phyloP scores from a whole-genome alignment of 1,140 invertebrate species.

The fruit fly (Drosophila melanogaster) region DNA sequence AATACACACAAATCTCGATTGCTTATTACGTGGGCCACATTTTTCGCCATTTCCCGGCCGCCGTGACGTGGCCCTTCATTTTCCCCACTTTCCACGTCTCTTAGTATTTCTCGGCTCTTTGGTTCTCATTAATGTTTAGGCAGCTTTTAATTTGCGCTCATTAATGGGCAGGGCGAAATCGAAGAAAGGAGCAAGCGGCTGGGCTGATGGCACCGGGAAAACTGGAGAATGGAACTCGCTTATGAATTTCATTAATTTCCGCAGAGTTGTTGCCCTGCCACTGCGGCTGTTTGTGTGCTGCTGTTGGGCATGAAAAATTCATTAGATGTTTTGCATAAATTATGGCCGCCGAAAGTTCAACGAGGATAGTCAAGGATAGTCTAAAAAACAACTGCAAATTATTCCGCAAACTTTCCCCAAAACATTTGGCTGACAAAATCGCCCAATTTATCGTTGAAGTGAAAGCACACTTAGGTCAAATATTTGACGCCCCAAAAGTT shows the following conservation, averaged over 20 bases:
- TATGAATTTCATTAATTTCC: conserved; percentile 80
- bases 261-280: conserved; percentile 8
- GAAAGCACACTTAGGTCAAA: conserved; percentile 34
- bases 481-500: conserved; percentile 34
- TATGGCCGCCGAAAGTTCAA: conserved; percentile 40
- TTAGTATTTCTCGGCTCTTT: conserved; percentile 25
- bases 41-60: conserved; percentile 38
- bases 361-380: not conserved
- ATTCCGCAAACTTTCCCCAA: conserved; percentile 16
- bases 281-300: conserved; percentile 21
- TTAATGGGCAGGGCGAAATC: conserved; percentile 40
- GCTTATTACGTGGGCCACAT: conserved; percentile 67
- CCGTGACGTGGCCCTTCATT: conserved; percentile 4
- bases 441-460: conserved; percentile 4
- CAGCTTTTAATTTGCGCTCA: conserved; percentile 71
- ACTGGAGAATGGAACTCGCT: conserved; percentile 45
- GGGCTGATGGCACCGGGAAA: conserved; percentile 10
- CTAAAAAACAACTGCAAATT: conserved; percentile 23
- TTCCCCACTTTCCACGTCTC: not conserved
- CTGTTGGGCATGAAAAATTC: conserved; percentile 71
- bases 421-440: conserved; percentile 24
- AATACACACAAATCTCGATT: conserved; percentile 66
- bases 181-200: conserved; percentile 10
- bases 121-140: conserved; percentile 66
- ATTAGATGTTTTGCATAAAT: conserved; percentile 79